A percentile compares a stretch with the other conserved stretches of the same genome.
These are phyloP conservation scores for Gandaritis pyraliata DNA, from an alignment of 2,888 invertebrate species.

Conservation along the genomic window DNA sequence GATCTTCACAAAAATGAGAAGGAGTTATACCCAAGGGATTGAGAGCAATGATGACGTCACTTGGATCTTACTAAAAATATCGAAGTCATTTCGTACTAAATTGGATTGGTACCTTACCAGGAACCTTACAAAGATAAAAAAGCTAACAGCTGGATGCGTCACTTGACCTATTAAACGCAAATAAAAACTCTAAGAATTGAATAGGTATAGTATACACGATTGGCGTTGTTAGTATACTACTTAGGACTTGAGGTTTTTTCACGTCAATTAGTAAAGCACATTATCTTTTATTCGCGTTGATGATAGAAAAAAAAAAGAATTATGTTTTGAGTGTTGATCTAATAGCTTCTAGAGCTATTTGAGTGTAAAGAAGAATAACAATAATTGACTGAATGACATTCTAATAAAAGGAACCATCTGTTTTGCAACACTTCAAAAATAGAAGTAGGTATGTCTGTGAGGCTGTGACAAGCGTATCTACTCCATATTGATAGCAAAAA, in stretches of 20 bases:
- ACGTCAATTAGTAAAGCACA: constrained; percentile 53
- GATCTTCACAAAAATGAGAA: too few relatives aligned
- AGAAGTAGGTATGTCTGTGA: too few relatives aligned
- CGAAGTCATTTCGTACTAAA: constrained; percentile 8
- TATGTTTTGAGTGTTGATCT: constrained; percentile 30
- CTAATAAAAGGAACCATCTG: too few relatives aligned
- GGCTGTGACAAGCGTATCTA: too few relatives aligned
- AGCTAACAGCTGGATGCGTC: constrained; percentile 42
- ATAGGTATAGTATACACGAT: constrained; percentile 38
- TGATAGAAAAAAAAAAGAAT: constrained; percentile 45
- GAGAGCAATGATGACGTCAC: background rate
- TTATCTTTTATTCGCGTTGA: constrained; percentile 50
- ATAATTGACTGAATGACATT: too few relatives aligned
- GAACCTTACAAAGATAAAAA: constrained; percentile 29
- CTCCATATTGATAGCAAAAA: too few relatives aligned
- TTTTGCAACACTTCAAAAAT: too few relatives aligned
- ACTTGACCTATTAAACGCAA: constrained; percentile 66
- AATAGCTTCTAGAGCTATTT: background rate
- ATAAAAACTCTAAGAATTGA: constrained; percentile 48
- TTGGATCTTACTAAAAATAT: background rate
- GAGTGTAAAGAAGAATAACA: background rate
- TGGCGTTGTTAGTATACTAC: constrained; percentile 29
- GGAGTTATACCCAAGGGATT: too few relatives aligned
- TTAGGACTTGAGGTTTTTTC: constrained; percentile 47
- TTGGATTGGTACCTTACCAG: constrained; percentile 23